These are phyloP conservation scores for Spisula subtruncata DNA, from an alignment of 2,888 invertebrate species.

Conservation along the genomic window DNA sequence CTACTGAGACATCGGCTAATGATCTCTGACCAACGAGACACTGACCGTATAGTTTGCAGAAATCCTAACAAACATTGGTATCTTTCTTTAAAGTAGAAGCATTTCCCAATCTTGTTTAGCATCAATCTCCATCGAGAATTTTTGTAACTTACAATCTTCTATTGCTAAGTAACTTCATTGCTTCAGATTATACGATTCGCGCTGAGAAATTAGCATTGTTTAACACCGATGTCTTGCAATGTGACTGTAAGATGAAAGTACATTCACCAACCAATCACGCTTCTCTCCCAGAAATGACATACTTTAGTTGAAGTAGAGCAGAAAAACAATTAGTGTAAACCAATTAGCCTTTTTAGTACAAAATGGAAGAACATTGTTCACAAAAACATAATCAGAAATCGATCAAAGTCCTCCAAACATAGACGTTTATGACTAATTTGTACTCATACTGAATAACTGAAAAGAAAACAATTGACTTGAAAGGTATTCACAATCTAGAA, in stretches of 20 bases:
- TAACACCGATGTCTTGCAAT: neutral
- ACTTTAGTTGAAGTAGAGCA: neutral
- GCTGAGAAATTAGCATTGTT: slow-evolving; percentile 7
- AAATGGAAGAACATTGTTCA: neutral
- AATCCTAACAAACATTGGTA: neutral
- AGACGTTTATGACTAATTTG: neutral
- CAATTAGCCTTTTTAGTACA: slow-evolving; percentile 11
- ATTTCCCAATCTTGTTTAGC: neutral
- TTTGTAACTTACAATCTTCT: neutral
- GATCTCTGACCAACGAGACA: too few relatives aligned
- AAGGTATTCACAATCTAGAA: neutral
- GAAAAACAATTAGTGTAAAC: slow-evolving; percentile 15
- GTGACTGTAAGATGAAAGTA: neutral
- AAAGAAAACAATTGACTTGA: neutral
- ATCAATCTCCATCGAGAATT: neutral
- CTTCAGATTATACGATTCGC: neutral
- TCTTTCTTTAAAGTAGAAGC: neutral
- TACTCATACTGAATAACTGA: neutral
- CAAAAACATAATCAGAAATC: slow-evolving; percentile 12
- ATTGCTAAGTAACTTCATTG: neutral
- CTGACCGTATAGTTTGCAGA: neutral
- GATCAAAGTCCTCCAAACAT: slow-evolving; percentile 3
- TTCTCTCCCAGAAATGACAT: neutral
- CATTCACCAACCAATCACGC: slow-evolving; percentile 13
- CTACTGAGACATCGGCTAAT: too few relatives aligned